phyloP scores from a whole-genome alignment of 2,113 vertebrate species.

The Callipepla californica region DNA sequence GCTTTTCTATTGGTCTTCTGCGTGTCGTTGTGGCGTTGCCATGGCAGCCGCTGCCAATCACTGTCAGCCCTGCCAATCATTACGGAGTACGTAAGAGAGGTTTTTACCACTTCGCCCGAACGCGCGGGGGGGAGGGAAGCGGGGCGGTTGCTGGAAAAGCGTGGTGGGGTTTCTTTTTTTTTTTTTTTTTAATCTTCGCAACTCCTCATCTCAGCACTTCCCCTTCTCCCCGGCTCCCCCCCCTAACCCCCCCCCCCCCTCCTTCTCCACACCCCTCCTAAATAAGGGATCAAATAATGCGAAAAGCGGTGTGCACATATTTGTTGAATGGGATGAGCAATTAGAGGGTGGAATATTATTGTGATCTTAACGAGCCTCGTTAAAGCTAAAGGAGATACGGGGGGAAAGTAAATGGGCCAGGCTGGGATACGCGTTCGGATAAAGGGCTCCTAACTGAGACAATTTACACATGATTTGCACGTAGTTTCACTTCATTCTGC shows the following conservation, averaged over 20 bases:
- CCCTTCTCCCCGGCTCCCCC: too few species aligned
- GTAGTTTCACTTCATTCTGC: slow-evolving; percentile 83
- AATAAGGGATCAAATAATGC: slow-evolving; percentile 87
- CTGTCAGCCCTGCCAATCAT: slow-evolving; percentile 99
- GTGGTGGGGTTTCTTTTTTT: slow-evolving; percentile 76
- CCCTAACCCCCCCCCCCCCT: slow-evolving; percentile 47
- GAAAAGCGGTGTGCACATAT: slow-evolving; percentile 86
- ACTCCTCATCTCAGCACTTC: too few species aligned
- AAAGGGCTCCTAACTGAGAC: slow-evolving; percentile 81
- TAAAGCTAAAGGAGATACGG: slow-evolving; percentile 87
- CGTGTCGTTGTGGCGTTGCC: slow-evolving; percentile 99
- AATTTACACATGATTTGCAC: slow-evolving; percentile 84
- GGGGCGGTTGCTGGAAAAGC: slow-evolving; percentile 39
- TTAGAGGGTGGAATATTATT: slow-evolving; percentile 93
- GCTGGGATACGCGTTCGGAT: slow-evolving; percentile 84
- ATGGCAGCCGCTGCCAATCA: slow-evolving; percentile 99
- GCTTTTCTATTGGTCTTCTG: slow-evolving; percentile 99
- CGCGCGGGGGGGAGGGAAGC: slow-evolving; percentile 70
- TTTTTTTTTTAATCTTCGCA: slow-evolving; percentile 67
- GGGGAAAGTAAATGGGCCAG: slow-evolving; percentile 86
- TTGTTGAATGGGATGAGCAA: slow-evolving; percentile 94
- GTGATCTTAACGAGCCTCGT: slow-evolving; percentile 90
- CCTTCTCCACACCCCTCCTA: slow-evolving; percentile 76
- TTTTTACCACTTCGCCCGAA: slow-evolving; percentile 94
- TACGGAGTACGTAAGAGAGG: slow-evolving; percentile 96